Base-by-base conservation (phyloP, 2,888 invertebrate species). In the Caenorhabditis sp. region DNA sequence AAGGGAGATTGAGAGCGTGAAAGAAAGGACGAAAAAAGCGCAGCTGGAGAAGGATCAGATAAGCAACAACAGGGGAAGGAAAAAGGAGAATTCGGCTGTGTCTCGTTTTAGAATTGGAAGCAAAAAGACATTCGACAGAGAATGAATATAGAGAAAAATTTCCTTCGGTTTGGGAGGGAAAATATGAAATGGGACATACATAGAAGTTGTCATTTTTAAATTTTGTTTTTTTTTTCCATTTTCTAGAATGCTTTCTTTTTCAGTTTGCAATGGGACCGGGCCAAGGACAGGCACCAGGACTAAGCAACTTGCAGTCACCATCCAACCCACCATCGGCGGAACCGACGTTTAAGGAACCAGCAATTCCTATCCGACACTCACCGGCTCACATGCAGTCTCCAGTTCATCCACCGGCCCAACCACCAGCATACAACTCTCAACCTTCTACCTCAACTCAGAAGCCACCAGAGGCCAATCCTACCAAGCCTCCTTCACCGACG, bases 331-430 rank as follows among this genome's bases (percentile, higher is more conserved):
- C 56, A 0, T 20, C n/a, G 1, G 9, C 47, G 18, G 76, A 76
- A 28, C 76, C 76, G 9, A 76, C 67, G 6, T 76, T 76, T 44
- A 76, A 76, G 24, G 76, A 76, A 53, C 76, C 76, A 0, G 67
- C 76, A 1, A 51, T 76, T 9, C 76, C 72, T 0, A 50, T 74
- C 11, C 72, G 72, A 2, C 72, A 74, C 28, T 74, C 72, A 0
- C 72, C 72, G 11, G 50, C 61, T 11, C 71, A 61, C 22, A 55
- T 56, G 72, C 72, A 64, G 15, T 64, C 72, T 8, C 72, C 72
- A 22, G 55, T 24, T 8, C 74, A 65, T 37, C 74, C 47, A n/a
- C 56, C 24, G 18, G 28, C 67, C n/a, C 60, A 40, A 0, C 76
- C 67, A 53, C 76, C 76, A 5, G 65, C 74, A 3, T 76, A 67